Percentiles rank a stretch among this genome's conserved stretches.
phyloP scores from a whole-genome alignment of 1,140 invertebrate species.

The Trichonephila clavata region DNA sequence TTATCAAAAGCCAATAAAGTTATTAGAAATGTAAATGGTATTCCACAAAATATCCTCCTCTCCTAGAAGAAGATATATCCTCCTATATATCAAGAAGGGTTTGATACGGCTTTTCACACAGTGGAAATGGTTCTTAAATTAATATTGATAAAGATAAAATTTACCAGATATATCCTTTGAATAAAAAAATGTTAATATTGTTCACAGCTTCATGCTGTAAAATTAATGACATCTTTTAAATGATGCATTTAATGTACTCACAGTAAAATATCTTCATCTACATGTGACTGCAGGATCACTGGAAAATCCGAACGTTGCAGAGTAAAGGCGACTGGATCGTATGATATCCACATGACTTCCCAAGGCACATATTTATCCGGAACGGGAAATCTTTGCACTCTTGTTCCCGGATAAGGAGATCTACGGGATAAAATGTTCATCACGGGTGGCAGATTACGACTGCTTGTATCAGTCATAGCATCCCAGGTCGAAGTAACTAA shows the following conservation, averaged over 20 bases:
- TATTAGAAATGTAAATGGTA: too few relatives aligned
- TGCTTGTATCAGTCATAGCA: neutral
- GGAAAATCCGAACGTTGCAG: constrained; percentile 79
- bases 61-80: too few relatives aligned
- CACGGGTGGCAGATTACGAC: constrained; percentile 22
- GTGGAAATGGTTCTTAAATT: too few relatives aligned
- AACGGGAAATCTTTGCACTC: constrained; percentile 81
- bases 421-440: constrained; percentile 80
- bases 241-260: constrained; percentile 76
- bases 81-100: too few relatives aligned
- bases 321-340: constrained; percentile 81
- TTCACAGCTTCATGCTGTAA: too few relatives aligned
- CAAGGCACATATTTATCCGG: constrained; percentile 82
- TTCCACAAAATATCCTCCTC: too few relatives aligned
- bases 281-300: constrained; percentile 79
- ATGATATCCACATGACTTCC: constrained; percentile 81
- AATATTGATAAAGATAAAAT: too few relatives aligned
- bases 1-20: too few relatives aligned
- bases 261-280: constrained; percentile 81
- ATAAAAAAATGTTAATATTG: too few relatives aligned
- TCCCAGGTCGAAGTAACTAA: constrained; percentile 51
- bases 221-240: too few relatives aligned
- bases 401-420: constrained; percentile 82
- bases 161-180: too few relatives aligned
- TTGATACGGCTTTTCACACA: too few relatives aligned